A percentile compares a stretch with the other conserved stretches of the same genome.
Conservation (phyloP, 2,888 invertebrate genomes). For the Apodemia hepburni region DNA sequence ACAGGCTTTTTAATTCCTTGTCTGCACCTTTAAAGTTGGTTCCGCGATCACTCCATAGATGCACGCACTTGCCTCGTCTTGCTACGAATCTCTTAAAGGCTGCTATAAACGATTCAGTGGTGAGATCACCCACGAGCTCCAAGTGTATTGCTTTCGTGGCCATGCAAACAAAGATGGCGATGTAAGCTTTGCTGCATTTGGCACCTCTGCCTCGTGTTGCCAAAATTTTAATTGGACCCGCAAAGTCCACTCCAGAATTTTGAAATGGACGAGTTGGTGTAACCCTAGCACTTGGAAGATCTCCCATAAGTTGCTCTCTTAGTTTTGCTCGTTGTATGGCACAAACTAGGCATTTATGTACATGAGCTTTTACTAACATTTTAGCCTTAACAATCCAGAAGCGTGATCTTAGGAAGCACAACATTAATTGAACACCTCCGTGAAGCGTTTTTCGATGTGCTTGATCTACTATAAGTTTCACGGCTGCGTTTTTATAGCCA, state of each 20-base stretch:
- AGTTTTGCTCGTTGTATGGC: background rate
- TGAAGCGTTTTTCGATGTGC: slow-evolving; percentile 1
- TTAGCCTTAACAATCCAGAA: background rate
- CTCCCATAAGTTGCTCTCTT: slow-evolving; percentile 30
- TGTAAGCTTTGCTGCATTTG: background rate
- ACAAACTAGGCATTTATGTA: slow-evolving; percentile 9
- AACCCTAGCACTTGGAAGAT: slow-evolving; percentile 30
- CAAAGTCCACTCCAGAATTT: slow-evolving; percentile 35
- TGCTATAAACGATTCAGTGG: background rate
- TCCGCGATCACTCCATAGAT: background rate
- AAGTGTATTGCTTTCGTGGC: slow-evolving; percentile 29
- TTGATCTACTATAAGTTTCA: background rate
- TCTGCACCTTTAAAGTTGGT: background rate
- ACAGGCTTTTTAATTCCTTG: background rate
- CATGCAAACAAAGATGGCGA: slow-evolving; percentile 33
- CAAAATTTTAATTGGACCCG: slow-evolving; percentile 31
- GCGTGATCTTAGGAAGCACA: background rate
- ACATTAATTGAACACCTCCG: background rate
- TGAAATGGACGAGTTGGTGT: slow-evolving; percentile 32
- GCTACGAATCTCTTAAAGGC: background rate
- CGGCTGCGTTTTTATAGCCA: background rate
- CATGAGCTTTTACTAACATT: background rate
- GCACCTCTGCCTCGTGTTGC: slow-evolving; percentile 1
- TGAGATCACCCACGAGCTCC: background rate
- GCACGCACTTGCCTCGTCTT: background rate